Evolutionary conservation across 2,888 invertebrate species (phyloP).

Genomic region (Rosalia funebris): DNA sequence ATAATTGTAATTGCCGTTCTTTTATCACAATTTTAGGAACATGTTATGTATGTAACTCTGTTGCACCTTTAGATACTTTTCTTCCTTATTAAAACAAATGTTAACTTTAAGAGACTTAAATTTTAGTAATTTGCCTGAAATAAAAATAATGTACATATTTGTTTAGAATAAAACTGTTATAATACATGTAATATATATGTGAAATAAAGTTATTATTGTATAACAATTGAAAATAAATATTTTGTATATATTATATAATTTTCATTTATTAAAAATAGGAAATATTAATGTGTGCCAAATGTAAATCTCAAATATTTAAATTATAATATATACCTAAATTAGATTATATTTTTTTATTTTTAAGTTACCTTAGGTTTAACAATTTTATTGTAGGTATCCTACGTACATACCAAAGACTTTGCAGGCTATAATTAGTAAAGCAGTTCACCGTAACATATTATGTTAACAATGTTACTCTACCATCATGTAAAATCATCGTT

Average conservation of each 20-base stretch:
- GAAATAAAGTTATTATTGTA: constrained; percentile 1
- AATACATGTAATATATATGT: background rate
- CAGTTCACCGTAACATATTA: constrained; percentile 1
- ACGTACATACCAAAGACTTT: constrained; percentile 17
- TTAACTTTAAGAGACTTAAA: no score
- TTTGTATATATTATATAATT: constrained; percentile 7
- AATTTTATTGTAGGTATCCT: background rate
- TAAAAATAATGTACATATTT: background rate
- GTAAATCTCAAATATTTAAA: constrained; percentile 12
- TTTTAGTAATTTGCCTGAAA: no score
- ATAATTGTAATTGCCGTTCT: no score
- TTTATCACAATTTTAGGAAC: no score
- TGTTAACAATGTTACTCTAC: no score
- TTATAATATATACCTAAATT: constrained; percentile 7
- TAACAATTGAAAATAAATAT: background rate
- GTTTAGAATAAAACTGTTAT: background rate
- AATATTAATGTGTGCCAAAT: constrained; percentile 22
- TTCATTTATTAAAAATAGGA: background rate
- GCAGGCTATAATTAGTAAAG: constrained; percentile 19
- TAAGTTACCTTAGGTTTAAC: background rate
- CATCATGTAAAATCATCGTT: no score
- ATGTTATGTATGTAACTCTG: no score
- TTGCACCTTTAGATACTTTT: no score
- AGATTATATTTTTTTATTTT: background rate
- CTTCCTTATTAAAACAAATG: no score